Base-by-base conservation (phyloP, 2,888 invertebrate genomes). In the Spodoptera littoralis region DNA sequence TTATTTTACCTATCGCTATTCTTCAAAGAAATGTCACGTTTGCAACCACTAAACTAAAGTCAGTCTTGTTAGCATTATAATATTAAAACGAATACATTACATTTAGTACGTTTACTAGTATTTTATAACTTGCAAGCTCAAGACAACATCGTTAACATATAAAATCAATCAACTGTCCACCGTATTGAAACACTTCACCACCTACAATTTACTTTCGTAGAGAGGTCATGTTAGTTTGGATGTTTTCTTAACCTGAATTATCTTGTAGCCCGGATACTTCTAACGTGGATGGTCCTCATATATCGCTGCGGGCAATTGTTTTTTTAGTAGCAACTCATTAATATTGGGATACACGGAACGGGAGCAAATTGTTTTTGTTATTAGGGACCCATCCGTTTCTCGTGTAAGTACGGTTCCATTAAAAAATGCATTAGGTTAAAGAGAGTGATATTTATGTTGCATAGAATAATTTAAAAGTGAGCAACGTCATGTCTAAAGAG, bases 111-210 rank as follows among this genome's bases (percentile, higher is more conserved):
- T 66, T 75, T 70, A 76, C 69, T 72, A 77, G 71, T 66, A 68
- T 56, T 68, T 76, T 69, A 78, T 65, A 61, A 65, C 72, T 75
- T 75, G 77, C 69, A 73, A 76, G 72, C 68, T 13, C 69, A 66
- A 65, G 74, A 66, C 71, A 73, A 52, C 77, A 76, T 81, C 79
- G 82, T 84, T 81, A 83, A 78, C 81, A 82, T 80, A 76, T 83
- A 80, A 80, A 83, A 80, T 75, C 63, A 67, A 80, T 75, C 59
- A 62, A 45, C 53, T 44, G 53, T 68, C 85, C 82, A 84, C 36
- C 48, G 18, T 30, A 30, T 4, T 2, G 4, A 27, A 76, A 76
- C 46, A 73, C 58, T 46, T 72, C 11, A 3, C 3, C 11, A 2
- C 18, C 9, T n/a, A 1, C 4, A 51, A 24, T 1, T 60, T 51